A percentile compares a stretch with the other conserved stretches of the same genome.
Conservation (phyloP, 1,140 invertebrate species). For the Polyergus mexicanus region DNA sequence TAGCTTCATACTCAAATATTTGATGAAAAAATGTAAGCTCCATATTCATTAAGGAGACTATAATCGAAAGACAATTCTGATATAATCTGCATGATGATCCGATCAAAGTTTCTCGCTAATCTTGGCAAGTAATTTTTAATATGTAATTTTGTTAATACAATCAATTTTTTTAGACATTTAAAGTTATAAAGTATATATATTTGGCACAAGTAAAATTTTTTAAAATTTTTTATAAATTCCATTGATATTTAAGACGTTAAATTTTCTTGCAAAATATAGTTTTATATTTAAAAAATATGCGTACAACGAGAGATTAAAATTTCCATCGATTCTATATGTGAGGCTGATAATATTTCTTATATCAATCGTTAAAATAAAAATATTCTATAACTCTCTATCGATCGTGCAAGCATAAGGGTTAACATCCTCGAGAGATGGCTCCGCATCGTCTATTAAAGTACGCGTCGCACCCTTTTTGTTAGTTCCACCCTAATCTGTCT, state of each 20-base stretch:
- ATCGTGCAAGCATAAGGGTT: slow-evolving; percentile 26
- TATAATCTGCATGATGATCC: too few relatives aligned
- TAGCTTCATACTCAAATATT: background rate
- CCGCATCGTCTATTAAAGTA: background rate
- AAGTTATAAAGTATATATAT: background rate
- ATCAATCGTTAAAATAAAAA: background rate
- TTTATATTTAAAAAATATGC: background rate
- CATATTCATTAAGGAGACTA: background rate
- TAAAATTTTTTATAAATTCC: background rate
- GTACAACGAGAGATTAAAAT: background rate
- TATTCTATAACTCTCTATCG: background rate
- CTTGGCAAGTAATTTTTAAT: too few relatives aligned
- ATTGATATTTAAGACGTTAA: background rate
- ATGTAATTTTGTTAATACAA: background rate
- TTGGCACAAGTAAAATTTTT: background rate
- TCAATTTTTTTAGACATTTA: background rate
- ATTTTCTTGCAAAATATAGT: background rate
- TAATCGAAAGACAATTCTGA: too few relatives aligned
- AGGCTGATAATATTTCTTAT: background rate
- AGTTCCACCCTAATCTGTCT: slow-evolving; percentile 55
- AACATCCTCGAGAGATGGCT: slow-evolving; percentile 59
- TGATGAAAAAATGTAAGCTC: background rate
- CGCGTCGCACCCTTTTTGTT: slow-evolving; percentile 52
- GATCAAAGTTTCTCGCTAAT: too few relatives aligned
- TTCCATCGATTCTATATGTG: too few relatives aligned